Conservation (phyloP, 1,140 invertebrate genomes). For the Coptotermes formosanus region DNA sequence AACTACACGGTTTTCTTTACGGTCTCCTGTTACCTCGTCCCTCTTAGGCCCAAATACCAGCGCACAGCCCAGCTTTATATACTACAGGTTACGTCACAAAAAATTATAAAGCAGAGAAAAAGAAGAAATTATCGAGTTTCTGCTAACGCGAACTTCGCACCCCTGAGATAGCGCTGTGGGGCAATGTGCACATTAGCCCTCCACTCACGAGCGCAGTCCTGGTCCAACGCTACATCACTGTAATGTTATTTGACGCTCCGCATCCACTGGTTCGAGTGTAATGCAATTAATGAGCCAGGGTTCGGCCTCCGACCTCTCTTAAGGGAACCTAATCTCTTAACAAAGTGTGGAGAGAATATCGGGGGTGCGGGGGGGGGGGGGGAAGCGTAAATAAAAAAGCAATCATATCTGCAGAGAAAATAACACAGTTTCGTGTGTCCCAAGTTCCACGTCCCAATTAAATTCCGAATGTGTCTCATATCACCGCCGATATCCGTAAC, state of each 20-base stretch:
- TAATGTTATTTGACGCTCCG: background rate
- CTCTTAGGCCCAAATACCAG: too few species aligned
- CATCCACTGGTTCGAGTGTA: background rate
- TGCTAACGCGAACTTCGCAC: background rate
- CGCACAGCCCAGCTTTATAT: too few species aligned
- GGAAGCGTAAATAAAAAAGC: background rate
- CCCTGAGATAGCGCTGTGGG: background rate
- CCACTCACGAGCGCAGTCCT: too few species aligned
- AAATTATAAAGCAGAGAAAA: too few species aligned
- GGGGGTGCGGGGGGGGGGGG: too few species aligned
- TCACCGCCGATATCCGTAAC: too few species aligned
- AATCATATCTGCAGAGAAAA: background rate
- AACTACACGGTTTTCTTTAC: too few species aligned
- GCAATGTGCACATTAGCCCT: too few species aligned
- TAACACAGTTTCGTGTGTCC: background rate
- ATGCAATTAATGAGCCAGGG: background rate
- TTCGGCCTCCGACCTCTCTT: background rate
- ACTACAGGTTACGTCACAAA: too few species aligned
- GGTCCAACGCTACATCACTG: background rate
- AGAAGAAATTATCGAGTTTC: background rate
- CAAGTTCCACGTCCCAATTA: background rate
- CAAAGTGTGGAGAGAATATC: background rate
- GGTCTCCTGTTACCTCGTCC: too few species aligned
- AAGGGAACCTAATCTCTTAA: conserved; percentile 16
- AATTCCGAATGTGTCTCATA: background rate